These are phyloP conservation scores for Styela clava DNA, from an alignment of 23 tunicate species.

Conservation along the genomic window DNA sequence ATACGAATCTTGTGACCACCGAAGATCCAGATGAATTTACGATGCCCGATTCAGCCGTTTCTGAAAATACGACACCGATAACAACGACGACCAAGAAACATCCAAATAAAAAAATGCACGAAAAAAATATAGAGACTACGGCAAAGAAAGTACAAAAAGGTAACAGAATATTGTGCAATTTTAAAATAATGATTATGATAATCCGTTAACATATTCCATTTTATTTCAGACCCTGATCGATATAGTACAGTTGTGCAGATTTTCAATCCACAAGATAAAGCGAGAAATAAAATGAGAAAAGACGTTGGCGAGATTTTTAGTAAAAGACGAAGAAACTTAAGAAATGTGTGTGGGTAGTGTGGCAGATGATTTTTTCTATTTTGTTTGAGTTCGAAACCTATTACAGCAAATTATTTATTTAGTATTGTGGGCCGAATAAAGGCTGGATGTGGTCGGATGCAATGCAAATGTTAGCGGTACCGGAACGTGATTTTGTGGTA, in stretches of 20 bases:
- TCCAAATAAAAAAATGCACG: background rate
- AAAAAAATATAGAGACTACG: background rate
- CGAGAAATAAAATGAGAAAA: background rate
- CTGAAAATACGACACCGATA: background rate
- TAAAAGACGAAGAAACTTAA: background rate
- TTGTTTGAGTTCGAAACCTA: too few relatives aligned
- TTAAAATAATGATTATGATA: too few relatives aligned
- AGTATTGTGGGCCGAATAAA: background rate
- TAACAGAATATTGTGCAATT: too few relatives aligned
- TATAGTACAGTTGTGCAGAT: background rate
- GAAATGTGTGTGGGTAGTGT: conserved; percentile 9
- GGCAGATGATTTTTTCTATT: too few relatives aligned
- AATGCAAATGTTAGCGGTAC: conserved; percentile 45
- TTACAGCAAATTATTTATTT: too few relatives aligned
- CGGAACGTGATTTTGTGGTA: conserved; percentile 30
- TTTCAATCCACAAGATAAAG: background rate
- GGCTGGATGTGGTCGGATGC: conserved; percentile 1
- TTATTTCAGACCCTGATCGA: too few relatives aligned
- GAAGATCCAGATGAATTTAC: background rate
- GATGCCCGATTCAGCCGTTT: background rate
- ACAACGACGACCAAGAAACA: background rate
- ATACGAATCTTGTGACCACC: background rate
- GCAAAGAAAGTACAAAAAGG: too few relatives aligned
- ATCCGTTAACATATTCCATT: too few relatives aligned
- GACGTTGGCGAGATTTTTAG: background rate